Base-by-base conservation (phyloP, 2,113 vertebrate species). In the Trogon melanurus region DNA sequence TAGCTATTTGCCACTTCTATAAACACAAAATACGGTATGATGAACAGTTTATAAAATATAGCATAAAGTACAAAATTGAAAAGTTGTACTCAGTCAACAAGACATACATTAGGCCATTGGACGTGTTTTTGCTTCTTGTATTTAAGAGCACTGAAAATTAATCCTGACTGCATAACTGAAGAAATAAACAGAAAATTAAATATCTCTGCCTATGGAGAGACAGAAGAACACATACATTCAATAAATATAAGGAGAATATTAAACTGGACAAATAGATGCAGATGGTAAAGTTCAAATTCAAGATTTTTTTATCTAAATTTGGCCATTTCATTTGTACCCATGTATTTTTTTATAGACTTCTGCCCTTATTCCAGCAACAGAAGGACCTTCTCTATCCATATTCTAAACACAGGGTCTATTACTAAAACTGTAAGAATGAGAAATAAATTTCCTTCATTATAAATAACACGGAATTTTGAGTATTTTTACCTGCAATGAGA, bases 261-360 rank as follows among this genome's bases (percentile, higher is more conserved):
- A 65, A 73, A 91, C 25, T 30, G 13, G 45, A 72, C 13, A 65
- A 95, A 78, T 2, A 85, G 10, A 16, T 32, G 6, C 21, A 88
- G 38, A 71, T 27, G 3, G 26, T 74, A 18, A 91, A 91, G 27
- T 75, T 36, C 30, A 76, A 79, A 72, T 13, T 80, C 51, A 85
- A 51, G 56, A 74, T n/a, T n/a, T n/a, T n/a, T n/a, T n/a, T n/a
- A 74, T 64, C 32, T 34, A 36, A 78, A 73, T 38, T 29, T 47
- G 41, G 22, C 10, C 2, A 0, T 62, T 93, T 54, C 0, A 0
- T 57, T 71, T 69, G 27, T 38, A 73, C 15, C 5, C 23, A 13
- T 3, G 2, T 71, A 22, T 48, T 91, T 45, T 65, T 19, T n/a
- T 32, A 53, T 2, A 9, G 48, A 90, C 44, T 74, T 76, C 19